Percentiles rank a stretch among this genome's conserved stretches.
Evolutionary conservation across 2,888 invertebrate genomes (phyloP).

Genomic region (Parascotia fuliginaria): DNA sequence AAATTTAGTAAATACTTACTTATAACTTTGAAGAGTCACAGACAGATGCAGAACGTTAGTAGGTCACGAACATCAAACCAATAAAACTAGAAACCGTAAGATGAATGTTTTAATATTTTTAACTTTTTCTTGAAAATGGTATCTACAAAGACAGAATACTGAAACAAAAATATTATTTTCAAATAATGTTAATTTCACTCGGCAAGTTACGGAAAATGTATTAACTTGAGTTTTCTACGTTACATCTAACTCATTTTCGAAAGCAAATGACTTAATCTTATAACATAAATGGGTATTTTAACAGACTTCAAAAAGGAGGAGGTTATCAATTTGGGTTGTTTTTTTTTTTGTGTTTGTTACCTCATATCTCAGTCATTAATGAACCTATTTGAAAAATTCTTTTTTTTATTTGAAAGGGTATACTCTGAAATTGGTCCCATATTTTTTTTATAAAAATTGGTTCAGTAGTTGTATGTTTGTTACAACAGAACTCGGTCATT

Average conservation of each 20-base stretch:
- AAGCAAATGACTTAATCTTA: conserved; percentile 10
- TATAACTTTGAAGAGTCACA: background rate
- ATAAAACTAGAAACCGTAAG: too few species aligned
- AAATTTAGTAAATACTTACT: too few species aligned
- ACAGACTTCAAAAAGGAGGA: too few species aligned
- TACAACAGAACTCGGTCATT: too few species aligned
- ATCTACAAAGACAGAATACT: conserved; percentile 13
- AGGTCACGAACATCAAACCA: conserved; percentile 2
- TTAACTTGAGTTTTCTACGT: conserved; percentile 31
- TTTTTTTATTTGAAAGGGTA: too few species aligned
- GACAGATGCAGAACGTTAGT: background rate
- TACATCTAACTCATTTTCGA: conserved; percentile 22
- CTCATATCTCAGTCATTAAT: too few species aligned
- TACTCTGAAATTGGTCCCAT: too few species aligned
- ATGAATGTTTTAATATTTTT: conserved; percentile 8
- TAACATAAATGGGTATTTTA: conserved; percentile 12
- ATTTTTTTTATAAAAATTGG: too few species aligned
- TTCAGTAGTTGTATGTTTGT: too few species aligned
- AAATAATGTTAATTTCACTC: conserved; percentile 31
- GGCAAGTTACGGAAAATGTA: conserved; percentile 27
- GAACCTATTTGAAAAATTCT: too few species aligned
- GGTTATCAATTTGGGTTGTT: too few species aligned
- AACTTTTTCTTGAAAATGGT: conserved; percentile 3
- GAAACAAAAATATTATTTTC: conserved; percentile 27
- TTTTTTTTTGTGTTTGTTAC: too few species aligned